These are phyloP conservation scores for Congeria kusceri DNA, from an alignment of 2,888 invertebrate genomes.

Conservation along the genomic window DNA sequence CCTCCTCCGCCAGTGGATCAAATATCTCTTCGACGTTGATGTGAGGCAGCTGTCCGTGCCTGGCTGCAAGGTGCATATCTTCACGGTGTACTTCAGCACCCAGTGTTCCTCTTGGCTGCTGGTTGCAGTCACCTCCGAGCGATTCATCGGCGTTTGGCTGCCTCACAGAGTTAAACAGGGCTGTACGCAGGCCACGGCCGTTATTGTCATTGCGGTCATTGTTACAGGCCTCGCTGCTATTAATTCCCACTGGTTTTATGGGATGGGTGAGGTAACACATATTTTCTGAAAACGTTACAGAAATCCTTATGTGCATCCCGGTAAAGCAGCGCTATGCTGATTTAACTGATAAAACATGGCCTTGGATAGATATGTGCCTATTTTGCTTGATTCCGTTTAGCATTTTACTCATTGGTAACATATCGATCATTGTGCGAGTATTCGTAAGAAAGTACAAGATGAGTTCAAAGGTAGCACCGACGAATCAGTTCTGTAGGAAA, in stretches of 20 bases:
- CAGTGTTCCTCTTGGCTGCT: slow-evolving; percentile 78
- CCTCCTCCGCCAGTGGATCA: slow-evolving; percentile 70
- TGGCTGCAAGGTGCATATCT: slow-evolving; percentile 71
- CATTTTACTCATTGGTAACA: slow-evolving; percentile 71
- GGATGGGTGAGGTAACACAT: slow-evolving; percentile 36
- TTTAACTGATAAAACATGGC: slow-evolving; percentile 64
- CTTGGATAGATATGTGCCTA: slow-evolving; percentile 76
- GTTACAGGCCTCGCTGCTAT: slow-evolving; percentile 47
- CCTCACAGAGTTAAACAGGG: slow-evolving; percentile 72
- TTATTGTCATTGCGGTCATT: slow-evolving; percentile 58
- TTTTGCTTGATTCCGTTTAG: slow-evolving; percentile 73
- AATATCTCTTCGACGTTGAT: slow-evolving; percentile 58
- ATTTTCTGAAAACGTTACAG: slow-evolving; percentile 20
- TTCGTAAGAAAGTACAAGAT: slow-evolving; percentile 51
- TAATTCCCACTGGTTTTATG: slow-evolving; percentile 71
- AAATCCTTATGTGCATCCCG: slow-evolving; percentile 35
- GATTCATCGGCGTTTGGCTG: slow-evolving; percentile 74
- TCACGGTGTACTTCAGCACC: slow-evolving; percentile 71
- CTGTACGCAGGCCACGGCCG: slow-evolving; percentile 65
- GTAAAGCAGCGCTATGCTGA: slow-evolving; percentile 48
- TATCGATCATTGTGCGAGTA: slow-evolving; percentile 69
- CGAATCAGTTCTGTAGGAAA: background rate
- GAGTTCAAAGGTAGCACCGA: slow-evolving; percentile 17
- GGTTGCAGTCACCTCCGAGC: slow-evolving; percentile 77
- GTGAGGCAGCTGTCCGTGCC: slow-evolving; percentile 54